Percentiles rank a stretch among this genome's conserved stretches.
Conservation (phyloP, 2,113 vertebrate genomes). For the Asarcornis scutulata region DNA sequence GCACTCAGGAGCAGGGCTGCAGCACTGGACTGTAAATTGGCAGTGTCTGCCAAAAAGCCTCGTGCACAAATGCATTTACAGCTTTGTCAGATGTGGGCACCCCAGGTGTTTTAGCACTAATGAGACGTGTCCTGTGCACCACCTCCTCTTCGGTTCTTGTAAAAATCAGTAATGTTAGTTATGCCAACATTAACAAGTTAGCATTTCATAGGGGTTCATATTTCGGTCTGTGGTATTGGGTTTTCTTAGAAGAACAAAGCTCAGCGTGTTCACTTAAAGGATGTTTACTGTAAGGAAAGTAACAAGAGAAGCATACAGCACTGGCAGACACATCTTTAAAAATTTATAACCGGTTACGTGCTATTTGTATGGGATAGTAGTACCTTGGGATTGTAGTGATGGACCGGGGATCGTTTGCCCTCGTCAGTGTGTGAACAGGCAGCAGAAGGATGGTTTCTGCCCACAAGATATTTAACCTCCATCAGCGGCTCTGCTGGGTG, state of each 20-base stretch:
- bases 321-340: not conserved
- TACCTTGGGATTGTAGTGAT: conserved; percentile 12
- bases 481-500: not conserved
- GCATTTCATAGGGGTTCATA: not conserved
- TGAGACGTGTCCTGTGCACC: not conserved
- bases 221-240: not conserved
- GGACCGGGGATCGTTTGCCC: not conserved
- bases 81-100: not conserved
- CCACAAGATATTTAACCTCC: not conserved
- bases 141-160: not conserved
- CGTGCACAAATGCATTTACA: not conserved
- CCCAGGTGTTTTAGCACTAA: not conserved
- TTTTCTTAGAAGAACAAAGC: not conserved
- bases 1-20: conserved; percentile 25
- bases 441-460: not conserved
- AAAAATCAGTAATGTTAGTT: not conserved
- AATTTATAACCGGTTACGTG: not conserved
- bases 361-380: not conserved
- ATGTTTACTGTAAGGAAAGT: not conserved
- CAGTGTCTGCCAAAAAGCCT: conserved; percentile 27
- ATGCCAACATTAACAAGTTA: not conserved
- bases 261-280: not conserved
- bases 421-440: not conserved
- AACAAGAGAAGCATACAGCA: not conserved
- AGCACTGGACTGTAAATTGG: not conserved